A percentile compares a stretch with the other conserved stretches of the same genome.
Conservation (phyloP, 2,113 vertebrate species). For the Podilymbus podiceps region DNA sequence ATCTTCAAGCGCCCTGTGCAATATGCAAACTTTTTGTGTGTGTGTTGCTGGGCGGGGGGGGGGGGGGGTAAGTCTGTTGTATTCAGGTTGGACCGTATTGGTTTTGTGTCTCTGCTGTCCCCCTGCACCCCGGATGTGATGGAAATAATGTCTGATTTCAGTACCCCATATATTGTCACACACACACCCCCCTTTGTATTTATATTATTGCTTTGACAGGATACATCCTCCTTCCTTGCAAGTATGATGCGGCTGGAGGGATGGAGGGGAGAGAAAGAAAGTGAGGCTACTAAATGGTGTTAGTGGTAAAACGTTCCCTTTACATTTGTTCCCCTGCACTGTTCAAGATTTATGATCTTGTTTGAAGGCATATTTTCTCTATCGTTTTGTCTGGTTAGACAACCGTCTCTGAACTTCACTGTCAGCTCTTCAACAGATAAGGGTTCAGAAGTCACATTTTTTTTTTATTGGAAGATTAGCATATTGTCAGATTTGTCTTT, state of each 20-base stretch:
- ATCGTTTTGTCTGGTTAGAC: conserved; percentile 78
- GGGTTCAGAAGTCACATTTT: conserved; percentile 72
- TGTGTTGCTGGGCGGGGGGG: conserved; percentile 26
- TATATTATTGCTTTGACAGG: conserved; percentile 43
- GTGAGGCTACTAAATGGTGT: conserved; percentile 53
- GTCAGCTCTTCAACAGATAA: conserved; percentile 76
- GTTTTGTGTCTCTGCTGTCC: conserved; percentile 29
- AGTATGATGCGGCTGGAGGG: conserved; percentile 39
- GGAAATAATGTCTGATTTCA: conserved; percentile 53
- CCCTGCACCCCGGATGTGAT: background rate
- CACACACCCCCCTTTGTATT: background rate
- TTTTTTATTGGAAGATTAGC: conserved; percentile 73
- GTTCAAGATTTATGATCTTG: conserved; percentile 74
- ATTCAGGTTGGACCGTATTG: conserved; percentile 65
- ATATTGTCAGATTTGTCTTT: conserved; percentile 80
- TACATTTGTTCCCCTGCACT: conserved; percentile 63
- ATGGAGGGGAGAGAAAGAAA: conserved; percentile 37
- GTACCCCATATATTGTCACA: conserved; percentile 11
- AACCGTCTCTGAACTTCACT: conserved; percentile 76
- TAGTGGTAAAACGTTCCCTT: conserved; percentile 57
- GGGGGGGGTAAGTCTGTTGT: conserved; percentile 26
- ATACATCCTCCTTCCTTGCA: conserved; percentile 51
- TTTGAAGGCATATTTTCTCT: conserved; percentile 78
- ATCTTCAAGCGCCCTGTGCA: conserved; percentile 86
- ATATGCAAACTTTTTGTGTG: conserved; percentile 87